These are phyloP conservation scores for Sclerurus mexicanus DNA, from an alignment of 2,113 vertebrate genomes.

Conservation along the genomic window DNA sequence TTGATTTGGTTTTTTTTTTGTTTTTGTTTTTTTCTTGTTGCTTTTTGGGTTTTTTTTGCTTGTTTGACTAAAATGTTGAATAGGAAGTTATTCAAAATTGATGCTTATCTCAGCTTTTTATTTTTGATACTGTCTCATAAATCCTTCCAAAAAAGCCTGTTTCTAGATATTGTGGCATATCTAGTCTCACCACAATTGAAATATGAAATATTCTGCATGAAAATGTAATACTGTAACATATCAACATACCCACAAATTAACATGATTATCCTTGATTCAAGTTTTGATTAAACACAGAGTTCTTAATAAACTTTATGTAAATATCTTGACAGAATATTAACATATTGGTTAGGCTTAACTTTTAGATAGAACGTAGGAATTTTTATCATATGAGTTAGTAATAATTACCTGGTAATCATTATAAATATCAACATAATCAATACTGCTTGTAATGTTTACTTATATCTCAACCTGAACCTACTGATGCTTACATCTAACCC, in stretches of 20 bases:
- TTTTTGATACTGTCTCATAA: background rate
- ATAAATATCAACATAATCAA: background rate
- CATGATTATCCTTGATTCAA: background rate
- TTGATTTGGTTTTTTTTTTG: too few species aligned
- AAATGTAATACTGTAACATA: background rate
- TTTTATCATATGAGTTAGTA: background rate
- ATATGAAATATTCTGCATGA: background rate
- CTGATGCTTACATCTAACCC: background rate
- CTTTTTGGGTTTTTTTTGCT: background rate
- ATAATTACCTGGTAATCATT: background rate
- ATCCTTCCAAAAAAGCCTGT: background rate
- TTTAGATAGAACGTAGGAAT: background rate
- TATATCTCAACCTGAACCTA: background rate
- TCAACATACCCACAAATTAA: background rate
- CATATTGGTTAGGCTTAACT: background rate
- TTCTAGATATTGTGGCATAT: background rate
- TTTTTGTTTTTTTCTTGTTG: too few species aligned
- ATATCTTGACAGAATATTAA: background rate
- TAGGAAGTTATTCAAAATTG: background rate
- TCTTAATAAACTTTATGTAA: background rate
- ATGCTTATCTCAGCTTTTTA: background rate
- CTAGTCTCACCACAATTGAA: background rate
- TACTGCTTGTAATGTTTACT: background rate
- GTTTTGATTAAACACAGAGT: background rate
- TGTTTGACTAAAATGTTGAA: background rate